A percentile compares a stretch with the other conserved stretches of the same genome.
phyloP scores from a whole-genome alignment of 1,140 invertebrate genomes.

The Hyphantria cunea region DNA sequence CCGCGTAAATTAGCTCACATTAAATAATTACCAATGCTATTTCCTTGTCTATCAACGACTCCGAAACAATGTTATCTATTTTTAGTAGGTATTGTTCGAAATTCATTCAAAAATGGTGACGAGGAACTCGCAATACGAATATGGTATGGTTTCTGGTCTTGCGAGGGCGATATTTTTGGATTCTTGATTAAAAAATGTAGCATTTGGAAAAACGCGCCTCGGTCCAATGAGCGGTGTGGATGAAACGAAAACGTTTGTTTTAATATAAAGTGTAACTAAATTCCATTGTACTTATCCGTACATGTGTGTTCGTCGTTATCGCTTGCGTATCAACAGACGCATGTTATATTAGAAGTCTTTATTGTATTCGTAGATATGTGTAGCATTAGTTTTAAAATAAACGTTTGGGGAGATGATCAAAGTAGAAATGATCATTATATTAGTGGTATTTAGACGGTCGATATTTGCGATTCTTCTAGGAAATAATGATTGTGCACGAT shows the following conservation, averaged over 20 bases:
- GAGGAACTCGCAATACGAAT: slow-evolving; percentile 10
- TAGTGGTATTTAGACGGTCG: slow-evolving; percentile 4
- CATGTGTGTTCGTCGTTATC: slow-evolving; percentile 19
- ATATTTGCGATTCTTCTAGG: slow-evolving; percentile 16
- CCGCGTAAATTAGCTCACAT: slow-evolving; percentile 20
- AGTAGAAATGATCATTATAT: slow-evolving; percentile 8
- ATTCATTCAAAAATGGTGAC: slow-evolving; percentile 14
- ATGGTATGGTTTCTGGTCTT: slow-evolving; percentile 4
- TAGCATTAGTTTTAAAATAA: slow-evolving; percentile 16
- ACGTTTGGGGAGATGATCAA: slow-evolving; percentile 4
- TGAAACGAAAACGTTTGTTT: slow-evolving; percentile 20
- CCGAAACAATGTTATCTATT: slow-evolving; percentile 6
- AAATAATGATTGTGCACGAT: slow-evolving; percentile 16
- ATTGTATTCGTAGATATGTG: slow-evolving; percentile 24
- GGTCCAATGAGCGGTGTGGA: slow-evolving; percentile 11
- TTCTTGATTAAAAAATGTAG: not conserved
- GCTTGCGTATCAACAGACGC: slow-evolving; percentile 14
- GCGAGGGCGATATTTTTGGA: slow-evolving; percentile 19
- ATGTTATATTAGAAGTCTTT: slow-evolving; percentile 14
- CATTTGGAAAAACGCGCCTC: slow-evolving; percentile 15
- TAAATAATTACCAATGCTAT: slow-evolving; percentile 15
- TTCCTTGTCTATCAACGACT: slow-evolving; percentile 13
- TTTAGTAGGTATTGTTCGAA: slow-evolving; percentile 24
- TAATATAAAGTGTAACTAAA: slow-evolving; percentile 17
- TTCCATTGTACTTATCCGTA: slow-evolving; percentile 27